Evolutionary conservation across 2,888 invertebrate genomes (phyloP).

Genomic region (Caenorhabditis sp.): DNA sequence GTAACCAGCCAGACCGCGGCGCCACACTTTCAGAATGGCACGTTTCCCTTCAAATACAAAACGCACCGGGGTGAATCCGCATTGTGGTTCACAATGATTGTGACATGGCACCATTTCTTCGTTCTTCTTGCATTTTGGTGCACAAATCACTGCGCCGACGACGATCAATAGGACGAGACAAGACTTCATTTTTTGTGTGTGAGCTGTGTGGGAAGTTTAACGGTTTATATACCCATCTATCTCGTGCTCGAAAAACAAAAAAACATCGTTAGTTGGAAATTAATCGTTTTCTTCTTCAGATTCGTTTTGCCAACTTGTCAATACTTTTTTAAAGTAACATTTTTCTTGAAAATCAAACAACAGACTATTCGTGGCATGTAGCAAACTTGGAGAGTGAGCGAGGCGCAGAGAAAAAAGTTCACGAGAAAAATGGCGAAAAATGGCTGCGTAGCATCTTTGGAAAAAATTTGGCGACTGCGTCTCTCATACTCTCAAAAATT

Average conservation of each 20-base stretch:
- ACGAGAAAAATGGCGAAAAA: too few relatives aligned
- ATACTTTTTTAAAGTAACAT: too few relatives aligned
- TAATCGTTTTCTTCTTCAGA: neutral
- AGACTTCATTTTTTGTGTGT: neutral
- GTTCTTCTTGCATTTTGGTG: conserved; percentile 14
- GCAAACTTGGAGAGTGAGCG: too few relatives aligned
- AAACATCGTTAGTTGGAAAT: neutral
- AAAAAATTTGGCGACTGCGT: too few relatives aligned
- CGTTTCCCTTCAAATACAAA: neutral
- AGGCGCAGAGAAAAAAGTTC: too few relatives aligned
- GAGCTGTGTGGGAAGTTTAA: neutral
- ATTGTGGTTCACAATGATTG: conserved; percentile 34
- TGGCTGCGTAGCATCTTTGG: too few relatives aligned
- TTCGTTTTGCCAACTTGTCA: too few relatives aligned
- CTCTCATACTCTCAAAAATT: too few relatives aligned
- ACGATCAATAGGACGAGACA: neutral
- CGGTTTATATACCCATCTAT: neutral
- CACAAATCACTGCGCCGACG: neutral
- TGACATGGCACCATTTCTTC: conserved; percentile 27
- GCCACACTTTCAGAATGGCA: too few relatives aligned
- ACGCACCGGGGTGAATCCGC: conserved; percentile 26
- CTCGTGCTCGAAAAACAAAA: neutral
- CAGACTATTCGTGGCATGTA: too few relatives aligned
- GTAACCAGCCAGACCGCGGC: too few relatives aligned
- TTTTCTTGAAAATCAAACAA: too few relatives aligned